A percentile compares a stretch with the other conserved stretches of the same genome.
These are phyloP conservation scores for Dasypolia templi DNA, from an alignment of 2,888 invertebrate genomes.

Conservation along the genomic window DNA sequence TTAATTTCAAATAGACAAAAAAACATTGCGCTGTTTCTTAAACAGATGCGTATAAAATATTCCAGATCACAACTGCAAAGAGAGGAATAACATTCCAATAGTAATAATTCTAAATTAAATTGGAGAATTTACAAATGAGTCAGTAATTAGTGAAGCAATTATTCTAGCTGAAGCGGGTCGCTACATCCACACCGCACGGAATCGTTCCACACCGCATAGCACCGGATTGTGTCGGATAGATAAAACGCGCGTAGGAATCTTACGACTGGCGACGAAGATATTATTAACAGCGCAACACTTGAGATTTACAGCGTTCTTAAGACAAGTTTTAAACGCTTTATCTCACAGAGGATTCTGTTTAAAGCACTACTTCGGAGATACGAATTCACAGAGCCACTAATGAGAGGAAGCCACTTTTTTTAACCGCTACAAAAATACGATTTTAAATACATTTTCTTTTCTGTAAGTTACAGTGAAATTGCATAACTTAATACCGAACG, in stretches of 20 bases:
- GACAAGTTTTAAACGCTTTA: conserved; percentile 57
- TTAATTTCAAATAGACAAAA: neutral
- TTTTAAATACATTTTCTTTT: conserved; percentile 28
- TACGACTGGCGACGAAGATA: conserved; percentile 29
- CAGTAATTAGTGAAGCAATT: conserved; percentile 11
- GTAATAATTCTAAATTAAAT: conserved; percentile 11
- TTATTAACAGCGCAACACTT: conserved; percentile 58
- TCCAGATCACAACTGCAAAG: conserved; percentile 1
- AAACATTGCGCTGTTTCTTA: neutral
- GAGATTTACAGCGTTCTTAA: conserved; percentile 56
- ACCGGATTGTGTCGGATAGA: neutral
- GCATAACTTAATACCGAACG: conserved; percentile 29
- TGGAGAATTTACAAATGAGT: neutral
- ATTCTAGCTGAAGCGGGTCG: neutral
- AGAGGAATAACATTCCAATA: neutral
- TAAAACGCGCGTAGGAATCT: conserved; percentile 14
- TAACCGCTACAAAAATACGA: conserved; percentile 38
- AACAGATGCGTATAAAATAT: neutral
- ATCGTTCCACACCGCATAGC: neutral
- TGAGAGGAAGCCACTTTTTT: conserved; percentile 49
- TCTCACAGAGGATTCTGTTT: conserved; percentile 45
- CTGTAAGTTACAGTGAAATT: conserved; percentile 28
- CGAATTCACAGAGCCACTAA: conserved; percentile 39
- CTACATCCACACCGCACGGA: conserved; percentile 1
- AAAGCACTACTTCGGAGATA: conserved; percentile 56